Evolutionary conservation across 1,140 invertebrate species (phyloP), one percentile per base, ranked within the genome.

Genomic region (Magallana angulata): DNA sequence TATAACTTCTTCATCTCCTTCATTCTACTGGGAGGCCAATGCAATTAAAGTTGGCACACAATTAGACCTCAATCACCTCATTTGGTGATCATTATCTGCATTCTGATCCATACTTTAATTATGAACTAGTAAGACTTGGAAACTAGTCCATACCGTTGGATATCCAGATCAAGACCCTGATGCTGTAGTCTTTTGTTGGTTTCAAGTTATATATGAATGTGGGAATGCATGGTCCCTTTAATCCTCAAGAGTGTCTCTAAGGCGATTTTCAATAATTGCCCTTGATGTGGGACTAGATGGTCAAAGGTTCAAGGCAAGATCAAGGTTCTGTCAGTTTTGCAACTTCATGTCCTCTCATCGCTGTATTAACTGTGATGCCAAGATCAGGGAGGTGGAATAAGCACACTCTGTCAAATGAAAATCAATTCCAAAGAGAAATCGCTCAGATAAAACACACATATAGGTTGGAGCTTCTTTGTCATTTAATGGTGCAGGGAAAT

Each of bases 381-480:
- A 4, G 68, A 36, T 24, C 24, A 30, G 64, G 68, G 68, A 76
- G 68, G 68, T n/a, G 12, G 68, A 76, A 30, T 76, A 30, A 76
- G 8, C 24, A 30, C 68, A 76, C 36, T 76, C 68, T 76, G 68
- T 76, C 68, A 76, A 62, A 76, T 76, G 68, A 76, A 76, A 76
- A 76, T 76, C 68, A 76, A 76, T 76, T 76, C 68, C 68, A 76
- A 76, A 30, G 68, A 76, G 68, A 76, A 76, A 76, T 76, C 68
- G 18, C 68, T 30, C 68, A 30, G 68, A 76, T 76, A 76, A 76
- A 76, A 76, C 68, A 76, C 68, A 76, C 68, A 71, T 71, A 71
- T 76, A 76, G 68, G 36, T 30, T 24, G 12, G 24, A 30, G 24
- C 68, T 76, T 76, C 68, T 76, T 76, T 76, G 68, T 76, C 68